Conservation (phyloP, 2,888 invertebrate species). For the Stenolophus ochropezus region DNA sequence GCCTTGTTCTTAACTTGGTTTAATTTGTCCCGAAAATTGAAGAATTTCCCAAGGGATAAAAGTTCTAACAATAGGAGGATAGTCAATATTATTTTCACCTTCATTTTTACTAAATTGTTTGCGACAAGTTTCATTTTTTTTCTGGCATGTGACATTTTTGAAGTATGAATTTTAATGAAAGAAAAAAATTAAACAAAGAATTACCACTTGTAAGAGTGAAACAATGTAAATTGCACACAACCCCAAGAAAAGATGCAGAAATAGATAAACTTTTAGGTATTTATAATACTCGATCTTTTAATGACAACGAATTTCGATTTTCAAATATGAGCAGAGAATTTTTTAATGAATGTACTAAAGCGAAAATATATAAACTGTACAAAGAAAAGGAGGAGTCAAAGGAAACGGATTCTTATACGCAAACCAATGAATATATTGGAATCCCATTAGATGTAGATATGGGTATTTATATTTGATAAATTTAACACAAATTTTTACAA, state of each 20-base stretch:
- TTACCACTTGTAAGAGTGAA: slow-evolving; percentile 13
- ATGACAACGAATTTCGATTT: not conserved
- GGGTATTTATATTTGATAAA: slow-evolving; percentile 11
- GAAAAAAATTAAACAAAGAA: slow-evolving; percentile 13
- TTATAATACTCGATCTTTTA: slow-evolving; percentile 16
- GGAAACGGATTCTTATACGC: not conserved
- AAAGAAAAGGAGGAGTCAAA: not conserved
- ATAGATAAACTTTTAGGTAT: slow-evolving; percentile 43
- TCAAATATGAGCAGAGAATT: not conserved
- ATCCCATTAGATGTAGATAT: slow-evolving; percentile 1
- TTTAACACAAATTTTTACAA: not conserved
- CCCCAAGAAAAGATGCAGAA: not conserved
- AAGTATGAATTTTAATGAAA: slow-evolving; percentile 27
- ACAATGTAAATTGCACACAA: not conserved
- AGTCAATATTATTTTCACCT: not conserved
- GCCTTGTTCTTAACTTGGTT: slow-evolving; percentile 66
- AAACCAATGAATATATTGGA: not conserved
- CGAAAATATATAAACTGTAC: not conserved
- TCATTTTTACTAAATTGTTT: slow-evolving; percentile 4
- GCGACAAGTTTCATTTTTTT: not conserved
- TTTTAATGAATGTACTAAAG: slow-evolving; percentile 3
- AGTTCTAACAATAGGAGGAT: not conserved
- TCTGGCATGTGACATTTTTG: slow-evolving; percentile 40
- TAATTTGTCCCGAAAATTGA: slow-evolving; percentile 66
- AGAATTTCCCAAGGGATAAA: slow-evolving; percentile 57